Base-by-base conservation (phyloP, 2,113 vertebrate genomes). In the Thomomys bottae region DNA sequence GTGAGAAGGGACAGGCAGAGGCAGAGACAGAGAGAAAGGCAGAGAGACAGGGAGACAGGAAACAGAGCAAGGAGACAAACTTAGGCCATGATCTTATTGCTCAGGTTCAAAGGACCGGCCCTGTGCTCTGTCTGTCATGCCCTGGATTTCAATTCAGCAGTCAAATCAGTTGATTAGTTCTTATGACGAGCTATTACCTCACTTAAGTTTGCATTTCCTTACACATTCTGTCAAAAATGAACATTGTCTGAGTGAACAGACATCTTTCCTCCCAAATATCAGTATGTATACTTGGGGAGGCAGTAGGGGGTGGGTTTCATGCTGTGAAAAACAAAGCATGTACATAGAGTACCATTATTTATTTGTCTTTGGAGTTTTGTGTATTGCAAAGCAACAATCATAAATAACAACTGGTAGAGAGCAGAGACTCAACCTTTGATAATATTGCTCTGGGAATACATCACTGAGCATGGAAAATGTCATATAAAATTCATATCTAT, bases 401-500 rank as follows among this genome's bases (percentile, higher is more conserved):
- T 95, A 92, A 97, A 96, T 76, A 95, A 94, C 38, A 95, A 68
- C 15, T n/a, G 79, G 40, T 32, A 45, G 23, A 94, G 42, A 80
- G 86, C 45, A 72, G 71, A 76, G 86, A 91, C 80, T 90, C 94
- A 92, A 94, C 61, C 57, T 94, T 96, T 89, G 96, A 96, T 63
- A 95, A 32, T 93, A 95, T 70, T 23, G 12, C 93, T 96, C 91
- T 86, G 49, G 66, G 81, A 96, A 93, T 94, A 71, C 59, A 91
- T 95, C 82, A 92, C 38, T 81, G 89, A 76, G 30, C 64, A 90
- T 36, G 87, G 90, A 96, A 73, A 42, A 72, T 63, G 87, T 77
- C 66, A 89, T 92, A 94, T 87, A 88, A 97, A 97, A 97, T 89
- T n/a, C 70, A 80, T 82, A 96, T 73, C 30, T 66, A 94, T 92